A percentile compares a stretch with the other conserved stretches of the same genome.
phyloP scores from a whole-genome alignment of 1,140 invertebrate species.

The Hycleus phaleratus region DNA sequence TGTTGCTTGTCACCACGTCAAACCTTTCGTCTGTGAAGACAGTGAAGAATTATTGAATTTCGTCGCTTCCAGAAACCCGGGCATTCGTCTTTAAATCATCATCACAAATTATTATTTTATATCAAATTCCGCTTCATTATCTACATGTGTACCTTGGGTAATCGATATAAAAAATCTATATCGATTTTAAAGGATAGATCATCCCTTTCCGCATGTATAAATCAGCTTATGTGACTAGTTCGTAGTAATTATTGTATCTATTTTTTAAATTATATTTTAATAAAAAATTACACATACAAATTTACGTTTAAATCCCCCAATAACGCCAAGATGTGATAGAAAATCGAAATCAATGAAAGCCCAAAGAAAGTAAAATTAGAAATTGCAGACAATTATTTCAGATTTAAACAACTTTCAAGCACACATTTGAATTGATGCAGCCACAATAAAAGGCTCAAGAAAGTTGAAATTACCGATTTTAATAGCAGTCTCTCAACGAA shows the following conservation, averaged over 20 bases:
- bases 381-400: too few relatives aligned
- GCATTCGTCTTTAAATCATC: conserved; percentile 64
- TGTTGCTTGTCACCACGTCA: conserved; percentile 83
- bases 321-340: too few relatives aligned
- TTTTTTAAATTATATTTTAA: conserved; percentile 29
- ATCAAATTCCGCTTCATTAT: conserved; percentile 1
- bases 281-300: conserved; percentile 12
- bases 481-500: too few relatives aligned
- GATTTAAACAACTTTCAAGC: too few relatives aligned
- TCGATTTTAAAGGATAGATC: conserved; percentile 4
- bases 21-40: conserved; percentile 89
- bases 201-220: conserved; percentile 21
- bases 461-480: too few relatives aligned
- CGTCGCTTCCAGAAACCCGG: conserved; percentile 76
- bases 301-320: too few relatives aligned
- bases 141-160: conserved; percentile 1
- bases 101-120: background rate
- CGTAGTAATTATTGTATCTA: conserved; percentile 25
- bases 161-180: background rate
- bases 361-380: too few relatives aligned
- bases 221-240: conserved; percentile 20
- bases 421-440: too few relatives aligned
- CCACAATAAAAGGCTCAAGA: too few relatives aligned
- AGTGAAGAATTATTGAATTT: conserved; percentile 87
- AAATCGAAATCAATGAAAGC: too few relatives aligned